Base-by-base conservation (phyloP, 2,113 vertebrate genomes). In the Stigmatopora argus region DNA sequence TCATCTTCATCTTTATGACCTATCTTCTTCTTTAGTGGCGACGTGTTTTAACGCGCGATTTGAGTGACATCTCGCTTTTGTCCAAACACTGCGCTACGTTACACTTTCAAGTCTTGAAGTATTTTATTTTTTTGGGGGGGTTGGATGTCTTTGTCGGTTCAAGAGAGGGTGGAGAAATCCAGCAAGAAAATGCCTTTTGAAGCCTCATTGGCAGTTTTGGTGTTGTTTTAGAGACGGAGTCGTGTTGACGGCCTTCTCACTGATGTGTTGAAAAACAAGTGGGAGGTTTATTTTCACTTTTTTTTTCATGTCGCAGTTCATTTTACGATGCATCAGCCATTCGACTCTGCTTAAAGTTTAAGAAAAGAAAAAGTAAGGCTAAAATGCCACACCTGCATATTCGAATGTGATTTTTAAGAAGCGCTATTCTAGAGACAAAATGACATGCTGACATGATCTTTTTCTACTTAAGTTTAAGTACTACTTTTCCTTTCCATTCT, bases 201-300 rank as follows among this genome's bases (percentile, higher is more conserved):
- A 13, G 52, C 19, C 26, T 53, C 41, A 65, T 67, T 45, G 61
- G 74, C 64, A 38, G 55, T 64, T 74, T 71, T 57, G 53, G 82
- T 71, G 74, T 83, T 77, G 77, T 72, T 70, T 70, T 47, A 67
- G 61, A 69, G 69, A 70, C 73, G 71, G 71, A 49, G 67, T 69
- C 66, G 85, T 82, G 13, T 82, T 64, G 11, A 48, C 62, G 23
- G 49, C 14, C 11, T 51, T 73, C n/a, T 52, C 26, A 61, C n/a
- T 45, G 38, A 6, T 1, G 41, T 61, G 13, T 21, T 61, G 41
- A 61, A 61, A 15, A 45, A 45, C n/a, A n/a, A 61, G 58, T 4
- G 44, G 58, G 38, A 44, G 15, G 18, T 61, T 61, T 61, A 38
- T 61, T 61, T 61, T 61, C n/a, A 21, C 58, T 61, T 13, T 19